Conservation (phyloP, 2,888 invertebrate genomes). For the Drosophila falleni region DNA sequence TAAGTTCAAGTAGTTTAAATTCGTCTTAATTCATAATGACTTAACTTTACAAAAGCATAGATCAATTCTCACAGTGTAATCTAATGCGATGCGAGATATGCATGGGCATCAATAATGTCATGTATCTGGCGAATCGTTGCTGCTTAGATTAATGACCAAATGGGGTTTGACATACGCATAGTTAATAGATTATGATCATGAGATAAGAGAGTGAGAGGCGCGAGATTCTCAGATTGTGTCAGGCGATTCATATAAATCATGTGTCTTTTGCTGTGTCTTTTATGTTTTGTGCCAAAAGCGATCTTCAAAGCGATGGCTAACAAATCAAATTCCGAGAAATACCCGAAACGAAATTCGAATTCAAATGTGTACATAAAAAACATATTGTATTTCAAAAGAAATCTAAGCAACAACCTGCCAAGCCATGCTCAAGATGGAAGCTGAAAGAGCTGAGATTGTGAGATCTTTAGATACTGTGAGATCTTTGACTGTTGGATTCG, state of each 20-base stretch:
- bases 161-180: slow-evolving; percentile 49
- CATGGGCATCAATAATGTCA: slow-evolving; percentile 11
- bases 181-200: slow-evolving; percentile 41
- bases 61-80: slow-evolving; percentile 1
- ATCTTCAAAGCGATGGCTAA: slow-evolving; percentile 10
- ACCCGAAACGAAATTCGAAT: slow-evolving; percentile 47
- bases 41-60: neutral
- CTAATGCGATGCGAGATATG: neutral
- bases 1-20: neutral
- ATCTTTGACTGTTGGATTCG: neutral
- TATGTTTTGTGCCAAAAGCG: slow-evolving; percentile 4
- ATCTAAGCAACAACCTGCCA: slow-evolving; percentile 56
- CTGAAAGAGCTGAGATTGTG: slow-evolving; percentile 27
- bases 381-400: slow-evolving; percentile 68
- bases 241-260: slow-evolving; percentile 47
- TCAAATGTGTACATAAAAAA: slow-evolving; percentile 38
- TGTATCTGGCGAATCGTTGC: slow-evolving; percentile 10
- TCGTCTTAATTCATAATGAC: too few species aligned
- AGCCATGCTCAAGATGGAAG: slow-evolving; percentile 12
- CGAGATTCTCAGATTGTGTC: slow-evolving; percentile 42
- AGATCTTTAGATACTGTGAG: slow-evolving; percentile 8
- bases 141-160: slow-evolving; percentile 38
- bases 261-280: neutral
- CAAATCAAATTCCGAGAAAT: slow-evolving; percentile 61
- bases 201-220: slow-evolving; percentile 18